Evolutionary conservation across 1,140 invertebrate genomes (phyloP), one percentile per base, ranked within the genome.

Genomic region (Atta cephalotes): DNA sequence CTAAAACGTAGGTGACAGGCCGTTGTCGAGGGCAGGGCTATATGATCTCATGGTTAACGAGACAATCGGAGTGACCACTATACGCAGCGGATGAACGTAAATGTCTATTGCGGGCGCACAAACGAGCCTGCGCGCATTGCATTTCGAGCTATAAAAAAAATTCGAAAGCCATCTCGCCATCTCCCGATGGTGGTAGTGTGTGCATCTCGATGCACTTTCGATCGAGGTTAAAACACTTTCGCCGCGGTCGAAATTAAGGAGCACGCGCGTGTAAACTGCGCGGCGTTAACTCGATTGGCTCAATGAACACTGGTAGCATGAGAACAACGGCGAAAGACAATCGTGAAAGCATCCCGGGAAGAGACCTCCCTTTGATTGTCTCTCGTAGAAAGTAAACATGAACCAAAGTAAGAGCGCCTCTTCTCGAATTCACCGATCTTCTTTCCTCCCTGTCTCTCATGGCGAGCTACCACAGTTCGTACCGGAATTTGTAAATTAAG

Each of bases 331-430:
- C 74, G 63, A 53, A 80, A 92, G 90, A 94, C 94, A 94, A 94
- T 94, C 90, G 93, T 92, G 94, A 94, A 94, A 94, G 94, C 93
- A 92, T 88, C 78, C 78, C 71, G 86, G 89, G 76, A 87, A 89
- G 79, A 76, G 63, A 84, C 86, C 66, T 89, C 88, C 88, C 88
- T 89, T 89, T 79, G 87, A 93, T 93, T 93, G 91, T 94, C 91
- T 90, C 63, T 14, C 84, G 81, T 93, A 90, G 90, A 93, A 92
- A 92, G 90, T 92, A 92, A 92, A 94, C 76, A 89, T 65, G 53
- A 49, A 31, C 78, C 85, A 81, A 71, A 70, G 87, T 79, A 88
- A 89, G 71, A 90, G 78, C 74, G 45, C 72, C 68, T 80, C 74
- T 89, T 77, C 76, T 35, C 49, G 60, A 14, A 39, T 84, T 56